Base-by-base conservation (phyloP, 2,888 invertebrate genomes). In the Bellardia bayeri region DNA sequence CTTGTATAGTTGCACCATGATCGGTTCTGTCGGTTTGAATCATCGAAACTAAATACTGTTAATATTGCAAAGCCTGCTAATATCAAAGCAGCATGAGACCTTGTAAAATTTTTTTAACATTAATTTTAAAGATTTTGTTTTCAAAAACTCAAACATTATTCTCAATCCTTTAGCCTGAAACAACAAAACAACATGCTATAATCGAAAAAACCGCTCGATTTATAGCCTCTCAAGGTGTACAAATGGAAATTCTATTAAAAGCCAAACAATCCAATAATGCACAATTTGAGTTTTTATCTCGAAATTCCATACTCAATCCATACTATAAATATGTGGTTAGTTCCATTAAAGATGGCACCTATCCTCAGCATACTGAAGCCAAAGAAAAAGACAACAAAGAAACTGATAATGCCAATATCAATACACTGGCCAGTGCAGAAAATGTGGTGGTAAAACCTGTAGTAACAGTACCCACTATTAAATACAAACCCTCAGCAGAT, bases 221-320 rank as follows among this genome's bases (percentile, higher is more conserved):
- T 94, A 97, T 98, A 90, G 96, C 96, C 90, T 95, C 96, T 71
- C 98, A 99, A 92, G 99, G 99, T 0, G 95, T 96, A 8, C 99
- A 99, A 94, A 99, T 99, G 99, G 99, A 99, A 94, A 99, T 99
- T 90, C 95, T 99, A 13, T 96, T 99, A 89, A 99, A 99, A 94
- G 98, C 99, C 4, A 99, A 99, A 94, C 99, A 99, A 94, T 95
- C 97, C 0, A 96, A 97, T 92, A 99, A 99, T 94, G 95, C 96
- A 0, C 98, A 98, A 94, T 99, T 99, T 94, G 95, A 97, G 89
- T 99, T 99, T 94, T 95, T 99, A 85, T 97, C 97, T 84, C 97
- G 97, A 92, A 98, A 97, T 89, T 96, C 98, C 85, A 94, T 94
- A 0, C 94, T 99, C 58, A 96, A 99, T 94, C 96, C 97, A 0